Conservation (phyloP, 1,140 invertebrate genomes). For the Choristoneura fumiferana region DNA sequence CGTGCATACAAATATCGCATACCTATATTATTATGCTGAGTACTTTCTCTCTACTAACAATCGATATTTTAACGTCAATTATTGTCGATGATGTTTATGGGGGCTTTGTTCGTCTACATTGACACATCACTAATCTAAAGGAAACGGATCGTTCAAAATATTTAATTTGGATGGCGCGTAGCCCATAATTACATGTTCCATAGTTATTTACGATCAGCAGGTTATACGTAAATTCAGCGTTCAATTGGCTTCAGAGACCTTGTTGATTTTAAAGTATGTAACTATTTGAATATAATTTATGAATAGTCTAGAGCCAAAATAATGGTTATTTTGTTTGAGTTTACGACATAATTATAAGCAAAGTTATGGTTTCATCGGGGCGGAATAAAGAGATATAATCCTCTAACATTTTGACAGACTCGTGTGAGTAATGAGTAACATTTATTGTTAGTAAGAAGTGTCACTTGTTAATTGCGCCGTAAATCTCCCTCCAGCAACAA, state of each 20-base stretch:
- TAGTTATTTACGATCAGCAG: slow-evolving; percentile 36
- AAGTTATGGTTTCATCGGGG: slow-evolving; percentile 8
- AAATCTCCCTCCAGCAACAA: background rate
- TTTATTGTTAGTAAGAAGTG: background rate
- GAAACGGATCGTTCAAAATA: slow-evolving; percentile 48
- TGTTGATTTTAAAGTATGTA: slow-evolving; percentile 20
- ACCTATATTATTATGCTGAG: background rate
- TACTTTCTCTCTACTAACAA: background rate
- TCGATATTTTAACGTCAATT: slow-evolving; percentile 28
- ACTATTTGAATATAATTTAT: slow-evolving; percentile 15
- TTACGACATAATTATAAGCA: slow-evolving; percentile 5
- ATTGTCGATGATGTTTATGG: slow-evolving; percentile 12
- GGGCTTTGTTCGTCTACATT: slow-evolving; percentile 10
- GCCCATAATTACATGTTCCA: slow-evolving; percentile 41
- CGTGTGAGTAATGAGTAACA: background rate
- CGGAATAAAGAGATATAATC: background rate
- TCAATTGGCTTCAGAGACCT: slow-evolving; percentile 31
- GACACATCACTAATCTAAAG: slow-evolving; percentile 38
- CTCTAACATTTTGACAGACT: background rate
- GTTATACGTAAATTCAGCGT: slow-evolving; percentile 33
- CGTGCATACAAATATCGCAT: background rate
- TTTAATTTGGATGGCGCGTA: slow-evolving; percentile 48
- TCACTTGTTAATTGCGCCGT: background rate
- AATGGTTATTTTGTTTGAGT: background rate
- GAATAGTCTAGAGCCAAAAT: slow-evolving; percentile 9